A percentile compares a stretch with the other conserved stretches of the same genome.
phyloP scores from a whole-genome alignment of 1,140 invertebrate species.

The Sitobion miscanthi region DNA sequence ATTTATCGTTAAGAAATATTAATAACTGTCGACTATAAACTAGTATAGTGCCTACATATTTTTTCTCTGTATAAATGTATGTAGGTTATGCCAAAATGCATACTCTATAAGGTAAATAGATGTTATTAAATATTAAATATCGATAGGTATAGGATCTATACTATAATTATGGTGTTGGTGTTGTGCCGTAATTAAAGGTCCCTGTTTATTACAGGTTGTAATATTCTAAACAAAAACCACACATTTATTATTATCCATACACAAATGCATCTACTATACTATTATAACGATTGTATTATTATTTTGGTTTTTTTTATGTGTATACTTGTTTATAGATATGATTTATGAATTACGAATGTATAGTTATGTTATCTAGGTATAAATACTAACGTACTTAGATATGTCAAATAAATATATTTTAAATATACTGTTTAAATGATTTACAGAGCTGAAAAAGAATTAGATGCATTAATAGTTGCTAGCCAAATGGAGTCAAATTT shows the following conservation, averaged over 20 bases:
- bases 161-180: not conserved
- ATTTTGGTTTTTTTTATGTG: no score
- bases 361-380: not conserved
- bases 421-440: not conserved
- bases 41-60: no score
- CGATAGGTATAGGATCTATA: not conserved
- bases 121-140: not conserved
- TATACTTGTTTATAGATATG: no score
- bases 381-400: no score
- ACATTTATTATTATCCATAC: not conserved
- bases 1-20: not conserved
- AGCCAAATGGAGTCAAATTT: constrained; percentile 19
- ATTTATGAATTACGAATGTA: not conserved
- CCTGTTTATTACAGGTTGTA: not conserved
- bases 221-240: not conserved
- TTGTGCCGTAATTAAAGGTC: not conserved
- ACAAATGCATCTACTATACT: no score
- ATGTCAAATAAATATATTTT: not conserved
- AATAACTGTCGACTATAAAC: not conserved
- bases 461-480: not conserved
- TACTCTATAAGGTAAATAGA: no score
- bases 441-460: constrained; percentile 35
- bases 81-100: no score
- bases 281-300: no score
- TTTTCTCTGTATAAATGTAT: no score